These are phyloP conservation scores for Popillia japonica DNA, from an alignment of 1,140 invertebrate species.

Conservation along the genomic window DNA sequence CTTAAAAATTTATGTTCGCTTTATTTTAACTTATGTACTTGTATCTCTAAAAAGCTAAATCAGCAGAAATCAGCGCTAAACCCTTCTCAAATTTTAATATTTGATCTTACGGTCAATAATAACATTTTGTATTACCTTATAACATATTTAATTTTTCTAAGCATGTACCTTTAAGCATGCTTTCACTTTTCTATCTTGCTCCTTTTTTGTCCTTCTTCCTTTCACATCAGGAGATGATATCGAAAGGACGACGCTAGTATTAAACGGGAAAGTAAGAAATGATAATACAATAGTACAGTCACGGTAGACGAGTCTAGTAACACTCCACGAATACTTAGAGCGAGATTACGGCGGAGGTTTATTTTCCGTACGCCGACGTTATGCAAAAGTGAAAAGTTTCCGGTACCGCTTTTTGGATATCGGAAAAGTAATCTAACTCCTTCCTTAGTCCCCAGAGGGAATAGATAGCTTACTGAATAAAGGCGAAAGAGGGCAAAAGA, in stretches of 20 bases:
- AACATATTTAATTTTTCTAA: neutral
- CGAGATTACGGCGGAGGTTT: neutral
- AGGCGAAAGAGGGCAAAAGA: neutral
- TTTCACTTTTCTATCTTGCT: neutral
- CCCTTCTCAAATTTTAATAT: no score
- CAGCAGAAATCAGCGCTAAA: no score
- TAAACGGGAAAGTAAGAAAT: neutral
- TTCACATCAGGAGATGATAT: constrained; percentile 2
- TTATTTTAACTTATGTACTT: no score
- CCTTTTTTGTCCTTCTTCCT: neutral
- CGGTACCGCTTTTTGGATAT: constrained; percentile 27
- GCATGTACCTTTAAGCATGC: neutral
- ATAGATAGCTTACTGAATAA: constrained; percentile 20
- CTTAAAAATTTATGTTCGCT: no score
- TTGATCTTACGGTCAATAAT: no score
- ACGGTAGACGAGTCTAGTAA: neutral
- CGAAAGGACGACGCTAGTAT: neutral
- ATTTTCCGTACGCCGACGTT: neutral
- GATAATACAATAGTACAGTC: constrained; percentile 27
- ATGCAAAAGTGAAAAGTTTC: constrained; percentile 30
- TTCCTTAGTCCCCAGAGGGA: neutral
- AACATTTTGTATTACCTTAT: no score
- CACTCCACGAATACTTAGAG: neutral
- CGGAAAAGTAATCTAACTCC: constrained; percentile 31
- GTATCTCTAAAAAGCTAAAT: no score